Conservation (phyloP, 2,888 invertebrate genomes). For the Colostygia pectinataria region DNA sequence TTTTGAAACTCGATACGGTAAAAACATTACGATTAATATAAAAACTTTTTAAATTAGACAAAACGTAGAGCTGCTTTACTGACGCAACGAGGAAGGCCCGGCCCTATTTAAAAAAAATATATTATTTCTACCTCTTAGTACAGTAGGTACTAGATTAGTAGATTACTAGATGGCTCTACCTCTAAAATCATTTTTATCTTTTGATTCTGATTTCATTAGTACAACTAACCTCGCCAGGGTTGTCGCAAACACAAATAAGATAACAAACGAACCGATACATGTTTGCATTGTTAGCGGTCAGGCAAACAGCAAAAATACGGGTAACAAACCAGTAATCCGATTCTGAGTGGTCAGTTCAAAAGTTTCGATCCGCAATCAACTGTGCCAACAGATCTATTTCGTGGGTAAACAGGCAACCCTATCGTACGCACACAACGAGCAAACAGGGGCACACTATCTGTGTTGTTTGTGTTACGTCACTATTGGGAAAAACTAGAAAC, state of each 20-base stretch:
- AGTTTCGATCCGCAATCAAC: conserved; percentile 78
- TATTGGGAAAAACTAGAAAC: conserved; percentile 10
- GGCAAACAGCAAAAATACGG: conserved; percentile 68
- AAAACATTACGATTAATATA: too few relatives aligned
- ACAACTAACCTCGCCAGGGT: conserved; percentile 44
- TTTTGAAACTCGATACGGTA: neutral
- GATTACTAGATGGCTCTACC: too few relatives aligned
- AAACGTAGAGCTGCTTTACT: too few relatives aligned
- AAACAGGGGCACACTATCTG: conserved; percentile 1
- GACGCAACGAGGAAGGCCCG: too few relatives aligned
- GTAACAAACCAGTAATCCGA: conserved; percentile 77
- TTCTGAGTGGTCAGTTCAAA: conserved; percentile 74
- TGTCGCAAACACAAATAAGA: conserved; percentile 51
- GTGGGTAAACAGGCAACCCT: conserved; percentile 68
- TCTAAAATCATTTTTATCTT: too few relatives aligned
- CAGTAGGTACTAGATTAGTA: too few relatives aligned
- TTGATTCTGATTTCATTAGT: conserved; percentile 34
- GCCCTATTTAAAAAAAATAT: too few relatives aligned
- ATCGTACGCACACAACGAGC: conserved; percentile 19
- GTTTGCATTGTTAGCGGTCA: conserved; percentile 71
- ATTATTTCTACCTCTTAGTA: too few relatives aligned
- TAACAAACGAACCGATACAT: conserved; percentile 42
- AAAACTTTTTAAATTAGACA: too few relatives aligned
- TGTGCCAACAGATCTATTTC: conserved; percentile 73
- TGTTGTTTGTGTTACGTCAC: conserved; percentile 16